Evolutionary conservation across 64 coral and sea anemone genomes (phyloP), one percentile per base, ranked within the genome.

Genomic region (Hydrozoanthus tunicans): DNA sequence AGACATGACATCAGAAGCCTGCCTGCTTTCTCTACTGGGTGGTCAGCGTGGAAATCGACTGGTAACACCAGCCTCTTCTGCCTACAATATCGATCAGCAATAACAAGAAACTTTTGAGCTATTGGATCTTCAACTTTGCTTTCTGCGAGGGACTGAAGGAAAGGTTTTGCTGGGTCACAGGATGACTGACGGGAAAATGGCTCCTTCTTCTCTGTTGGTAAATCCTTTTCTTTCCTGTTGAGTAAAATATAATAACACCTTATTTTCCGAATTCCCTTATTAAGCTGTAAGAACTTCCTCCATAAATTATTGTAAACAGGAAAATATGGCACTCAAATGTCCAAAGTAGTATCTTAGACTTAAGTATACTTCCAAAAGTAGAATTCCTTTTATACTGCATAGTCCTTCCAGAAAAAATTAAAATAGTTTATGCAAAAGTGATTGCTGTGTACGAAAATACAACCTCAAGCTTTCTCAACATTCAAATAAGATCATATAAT

Each of bases 31-130:
- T 99, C 97, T 11, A 99, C 94, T 1, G 97, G 97, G 65, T 99
- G 97, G 86, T 99, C 97, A 77, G 92, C 90, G 81, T 92, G 90
- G 78, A 99, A 99, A n/a, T 99, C 97, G 17, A 99, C 81, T 15
- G 94, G 97, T 61, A 99, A 75, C 53, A 96, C 92, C 64, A 94
- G 77, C 5, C 97, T 89, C 65, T 99, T 99, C 13, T 96, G 92
- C 13, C 91, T 90, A 71, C 93, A 99, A 76, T 91, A 99, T 43
- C 97, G 94, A 65, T 99, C 91, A 57, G 91, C 69, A 27, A 92
- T 82, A 70, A 94, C 73, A 3, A 99, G 85, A 60, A 99, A 99
- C 62, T 94, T 99, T 54, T 94, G 75, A 1, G 92, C 94, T 10
- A 67, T 71, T 70, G 85, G 89, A 70, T 99, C 97, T 64, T 99